A percentile compares a stretch with the other conserved stretches of the same genome.
phyloP scores from a whole-genome alignment of 1,140 invertebrate species.

The Apis cerana region DNA sequence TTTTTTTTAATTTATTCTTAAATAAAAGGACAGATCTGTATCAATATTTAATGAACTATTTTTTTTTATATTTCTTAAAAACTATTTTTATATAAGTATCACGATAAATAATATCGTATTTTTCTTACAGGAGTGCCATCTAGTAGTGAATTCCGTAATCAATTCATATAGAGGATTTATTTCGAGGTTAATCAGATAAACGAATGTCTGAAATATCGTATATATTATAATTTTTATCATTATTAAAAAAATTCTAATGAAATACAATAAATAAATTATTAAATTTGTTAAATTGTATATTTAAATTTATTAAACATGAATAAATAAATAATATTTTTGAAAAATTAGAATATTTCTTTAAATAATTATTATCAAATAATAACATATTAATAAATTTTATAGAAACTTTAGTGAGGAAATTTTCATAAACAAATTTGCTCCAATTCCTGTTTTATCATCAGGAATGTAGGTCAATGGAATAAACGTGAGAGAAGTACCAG shows the following conservation, averaged over 20 bases:
- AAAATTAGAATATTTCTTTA: neutral
- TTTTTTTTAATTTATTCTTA: no score
- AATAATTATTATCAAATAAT: neutral
- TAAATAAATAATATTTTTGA: neutral
- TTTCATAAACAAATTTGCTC: conserved; percentile 41
- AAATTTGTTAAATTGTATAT: no score
- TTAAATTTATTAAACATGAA: no score
- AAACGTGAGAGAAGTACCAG: conserved; percentile 50
- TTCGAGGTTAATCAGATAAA: conserved; percentile 7
- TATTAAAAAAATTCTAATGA: no score
- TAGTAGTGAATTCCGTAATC: neutral
- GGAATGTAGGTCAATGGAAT: conserved; percentile 46
- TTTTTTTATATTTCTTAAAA: neutral
- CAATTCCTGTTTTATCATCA: conserved; percentile 22
- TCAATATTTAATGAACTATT: neutral
- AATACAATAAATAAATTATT: no score
- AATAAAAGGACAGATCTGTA: no score
- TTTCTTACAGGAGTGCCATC: neutral
- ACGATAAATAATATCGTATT: no score
- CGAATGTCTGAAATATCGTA: neutral
- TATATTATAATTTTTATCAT: neutral
- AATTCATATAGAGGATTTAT: neutral
- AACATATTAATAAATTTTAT: neutral
- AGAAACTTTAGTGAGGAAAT: conserved; percentile 6
- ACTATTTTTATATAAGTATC: neutral